A percentile compares a stretch with the other conserved stretches of the same genome.
Conservation (phyloP, 53 echinoderm and acorn worm genomes). For the Zoroaster sp. region DNA sequence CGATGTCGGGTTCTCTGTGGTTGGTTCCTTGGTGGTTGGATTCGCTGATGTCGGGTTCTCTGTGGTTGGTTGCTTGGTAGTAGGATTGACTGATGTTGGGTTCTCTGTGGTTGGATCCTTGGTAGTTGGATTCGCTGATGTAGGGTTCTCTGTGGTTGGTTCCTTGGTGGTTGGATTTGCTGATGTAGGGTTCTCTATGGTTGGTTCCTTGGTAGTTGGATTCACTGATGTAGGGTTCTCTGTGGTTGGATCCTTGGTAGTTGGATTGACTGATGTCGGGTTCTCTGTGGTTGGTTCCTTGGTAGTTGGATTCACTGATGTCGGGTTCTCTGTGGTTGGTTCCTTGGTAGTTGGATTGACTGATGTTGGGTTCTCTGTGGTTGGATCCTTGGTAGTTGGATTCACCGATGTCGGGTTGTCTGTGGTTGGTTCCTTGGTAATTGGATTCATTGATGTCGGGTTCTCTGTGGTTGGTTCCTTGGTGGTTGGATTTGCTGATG, state of each 20-base stretch:
- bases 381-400: neutral
- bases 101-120: too few relatives aligned
- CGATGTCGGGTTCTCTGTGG: neutral
- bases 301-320: too few relatives aligned
- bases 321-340: neutral
- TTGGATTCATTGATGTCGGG: neutral
- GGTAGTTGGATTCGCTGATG: neutral
- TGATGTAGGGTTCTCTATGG: too few relatives aligned
- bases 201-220: neutral
- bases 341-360: neutral
- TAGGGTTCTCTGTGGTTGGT: too few relatives aligned
- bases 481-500: too few relatives aligned
- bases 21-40: neutral
- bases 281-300: neutral
- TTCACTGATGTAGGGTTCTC: too few relatives aligned
- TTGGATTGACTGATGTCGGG: too few relatives aligned
- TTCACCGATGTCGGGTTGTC: too few relatives aligned
- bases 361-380: too few relatives aligned
- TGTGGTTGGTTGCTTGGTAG: neutral
- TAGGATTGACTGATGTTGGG: neutral
- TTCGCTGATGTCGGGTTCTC: too few relatives aligned
- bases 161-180: neutral
- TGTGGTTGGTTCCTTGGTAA: too few relatives aligned
- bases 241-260: too few relatives aligned
- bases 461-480: neutral